Conservation (phyloP, 2,113 vertebrate genomes). For the Rhea pennata region DNA sequence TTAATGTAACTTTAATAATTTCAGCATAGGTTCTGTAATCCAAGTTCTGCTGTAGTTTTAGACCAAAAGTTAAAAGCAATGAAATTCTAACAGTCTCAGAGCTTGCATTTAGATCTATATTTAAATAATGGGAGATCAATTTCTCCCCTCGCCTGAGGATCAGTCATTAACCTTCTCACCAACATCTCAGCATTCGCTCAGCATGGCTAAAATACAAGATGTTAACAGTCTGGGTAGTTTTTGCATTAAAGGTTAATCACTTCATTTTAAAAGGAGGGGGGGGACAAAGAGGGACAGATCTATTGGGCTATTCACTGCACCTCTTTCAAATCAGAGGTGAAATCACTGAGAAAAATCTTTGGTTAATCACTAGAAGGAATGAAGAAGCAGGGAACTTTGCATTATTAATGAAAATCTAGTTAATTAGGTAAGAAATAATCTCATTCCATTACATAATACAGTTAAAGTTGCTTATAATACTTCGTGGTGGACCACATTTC, state of each 20-base stretch:
- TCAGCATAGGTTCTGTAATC: neutral
- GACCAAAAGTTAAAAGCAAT: neutral
- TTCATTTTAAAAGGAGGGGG: neutral
- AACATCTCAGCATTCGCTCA: neutral
- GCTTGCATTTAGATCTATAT: neutral
- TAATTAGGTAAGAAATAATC: conserved; percentile 41
- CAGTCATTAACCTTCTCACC: conserved; percentile 56
- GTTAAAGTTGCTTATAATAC: conserved; percentile 23
- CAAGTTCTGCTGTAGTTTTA: neutral
- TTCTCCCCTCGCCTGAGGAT: neutral
- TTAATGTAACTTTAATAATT: neutral
- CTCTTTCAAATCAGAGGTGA: conserved; percentile 43
- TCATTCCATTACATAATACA: conserved; percentile 10
- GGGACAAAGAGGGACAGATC: neutral
- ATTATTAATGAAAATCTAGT: conserved; percentile 60
- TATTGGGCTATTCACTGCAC: conserved; percentile 33
- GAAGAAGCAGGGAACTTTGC: conserved; percentile 26
- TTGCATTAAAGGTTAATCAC: conserved; percentile 56
- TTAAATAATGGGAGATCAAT: neutral
- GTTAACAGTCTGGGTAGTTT: neutral
- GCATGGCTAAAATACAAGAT: neutral
- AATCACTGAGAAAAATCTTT: conserved; percentile 29
- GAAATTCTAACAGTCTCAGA: neutral
- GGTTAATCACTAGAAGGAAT: conserved; percentile 57
- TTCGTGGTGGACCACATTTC: neutral